These are phyloP conservation scores for Drosophila monieri DNA, from an alignment of 2,888 invertebrate genomes.

Conservation along the genomic window DNA sequence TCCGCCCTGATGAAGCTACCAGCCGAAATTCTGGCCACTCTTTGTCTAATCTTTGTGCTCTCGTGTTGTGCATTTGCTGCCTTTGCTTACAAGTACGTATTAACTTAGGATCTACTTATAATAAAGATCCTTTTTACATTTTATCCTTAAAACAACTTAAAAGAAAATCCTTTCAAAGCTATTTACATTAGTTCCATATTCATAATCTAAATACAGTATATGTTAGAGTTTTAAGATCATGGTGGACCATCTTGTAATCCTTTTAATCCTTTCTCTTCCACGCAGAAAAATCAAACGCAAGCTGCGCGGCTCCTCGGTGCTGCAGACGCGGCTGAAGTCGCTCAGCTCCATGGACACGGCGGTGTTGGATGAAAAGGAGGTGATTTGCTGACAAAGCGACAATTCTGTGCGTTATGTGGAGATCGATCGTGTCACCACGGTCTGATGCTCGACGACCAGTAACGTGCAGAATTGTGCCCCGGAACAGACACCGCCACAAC, in stretches of 20 bases:
- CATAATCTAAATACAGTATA: no score
- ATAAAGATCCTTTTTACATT: no score
- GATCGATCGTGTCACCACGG: constrained; percentile 95
- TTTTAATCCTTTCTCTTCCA: constrained; percentile 1
- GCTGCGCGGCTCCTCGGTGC: constrained; percentile 89
- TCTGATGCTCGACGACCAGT: constrained; percentile 86
- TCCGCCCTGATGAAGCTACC: constrained; percentile 91
- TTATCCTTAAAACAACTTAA: no score
- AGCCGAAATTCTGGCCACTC: constrained; percentile 88
- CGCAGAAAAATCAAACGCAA: constrained; percentile 86
- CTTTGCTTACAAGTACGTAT: constrained; percentile 85
- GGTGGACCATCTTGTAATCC: background rate
- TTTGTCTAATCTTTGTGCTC: constrained; percentile 84
- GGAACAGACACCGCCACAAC: constrained; percentile 65
- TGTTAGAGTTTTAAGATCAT: no score
- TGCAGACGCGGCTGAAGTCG: constrained; percentile 92
- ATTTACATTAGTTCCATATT: no score
- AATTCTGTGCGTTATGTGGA: constrained; percentile 97
- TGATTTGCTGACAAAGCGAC: constrained; percentile 98
- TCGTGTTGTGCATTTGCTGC: constrained; percentile 84
- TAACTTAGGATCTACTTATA: no score
- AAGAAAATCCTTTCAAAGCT: no score
- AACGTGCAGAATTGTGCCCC: constrained; percentile 84
- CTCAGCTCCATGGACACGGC: constrained; percentile 90
- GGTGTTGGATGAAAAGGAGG: constrained; percentile 93